These are phyloP conservation scores for Acropora tenuis DNA, from an alignment of 64 coral and sea anemone species.

Conservation along the genomic window DNA sequence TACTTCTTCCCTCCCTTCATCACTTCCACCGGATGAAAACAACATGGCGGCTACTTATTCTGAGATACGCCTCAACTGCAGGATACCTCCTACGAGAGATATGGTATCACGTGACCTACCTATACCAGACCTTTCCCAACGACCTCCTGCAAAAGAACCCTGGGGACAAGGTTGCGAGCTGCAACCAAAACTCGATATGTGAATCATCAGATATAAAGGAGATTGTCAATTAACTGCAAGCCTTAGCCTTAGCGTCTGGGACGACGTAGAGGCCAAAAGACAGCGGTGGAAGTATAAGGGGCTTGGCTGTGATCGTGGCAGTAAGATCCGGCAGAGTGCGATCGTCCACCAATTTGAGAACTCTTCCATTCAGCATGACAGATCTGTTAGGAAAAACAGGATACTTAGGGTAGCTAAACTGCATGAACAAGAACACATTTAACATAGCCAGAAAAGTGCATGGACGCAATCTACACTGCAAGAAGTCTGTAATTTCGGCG, in stretches of 20 bases:
- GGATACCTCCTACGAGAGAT: too few species aligned
- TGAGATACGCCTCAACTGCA: too few species aligned
- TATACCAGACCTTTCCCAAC: too few species aligned
- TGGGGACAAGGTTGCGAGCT: neutral
- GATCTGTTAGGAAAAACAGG: constrained; percentile 33
- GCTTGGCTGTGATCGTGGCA: constrained; percentile 49
- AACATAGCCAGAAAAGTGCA: too few species aligned
- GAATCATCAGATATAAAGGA: neutral
- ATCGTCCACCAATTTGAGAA: constrained; percentile 76
- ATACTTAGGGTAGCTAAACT: neutral
- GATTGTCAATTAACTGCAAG: constrained; percentile 17
- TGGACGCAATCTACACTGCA: too few species aligned
- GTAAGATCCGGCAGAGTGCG: constrained; percentile 68
- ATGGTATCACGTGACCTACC: too few species aligned
- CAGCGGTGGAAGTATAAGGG: constrained; percentile 71
- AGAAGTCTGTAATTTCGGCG: too few species aligned
- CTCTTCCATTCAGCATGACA: constrained; percentile 78
- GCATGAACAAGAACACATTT: too few species aligned
- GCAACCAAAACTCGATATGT: neutral
- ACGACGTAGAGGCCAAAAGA: constrained; percentile 85
- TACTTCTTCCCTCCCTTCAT: too few species aligned
- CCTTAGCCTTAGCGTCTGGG: constrained; percentile 50
- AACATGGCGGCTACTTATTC: too few species aligned
- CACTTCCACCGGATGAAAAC: too few species aligned
- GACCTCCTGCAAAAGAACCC: too few species aligned